Evolutionary conservation across 1,140 invertebrate species (phyloP).

Genomic region (Neodiprion lecontei): DNA sequence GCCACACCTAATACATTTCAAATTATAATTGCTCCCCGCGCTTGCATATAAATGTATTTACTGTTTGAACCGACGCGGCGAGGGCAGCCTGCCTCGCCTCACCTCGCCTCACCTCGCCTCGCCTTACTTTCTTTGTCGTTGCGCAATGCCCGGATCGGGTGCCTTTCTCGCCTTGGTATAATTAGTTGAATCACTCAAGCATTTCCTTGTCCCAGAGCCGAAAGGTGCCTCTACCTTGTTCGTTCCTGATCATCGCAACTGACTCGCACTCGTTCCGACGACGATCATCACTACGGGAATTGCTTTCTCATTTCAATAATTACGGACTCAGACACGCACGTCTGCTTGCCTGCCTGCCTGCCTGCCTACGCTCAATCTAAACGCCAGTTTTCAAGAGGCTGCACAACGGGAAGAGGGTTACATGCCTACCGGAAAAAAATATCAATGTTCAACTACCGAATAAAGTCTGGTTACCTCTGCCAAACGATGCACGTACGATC

Average conservation of each 20-base stretch:
- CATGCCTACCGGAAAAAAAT: too few relatives aligned
- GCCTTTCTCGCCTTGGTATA: not conserved
- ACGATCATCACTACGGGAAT: not conserved
- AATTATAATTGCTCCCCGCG: not conserved
- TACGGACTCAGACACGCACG: not conserved
- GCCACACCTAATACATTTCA: slow-evolving; percentile 7
- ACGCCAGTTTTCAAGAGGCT: too few relatives aligned
- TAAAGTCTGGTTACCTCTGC: too few relatives aligned
- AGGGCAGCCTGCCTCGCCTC: too few relatives aligned
- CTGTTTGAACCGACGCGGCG: not conserved
- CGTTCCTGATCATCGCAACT: not conserved
- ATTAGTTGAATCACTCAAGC: slow-evolving; percentile 1
- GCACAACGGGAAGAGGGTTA: too few relatives aligned
- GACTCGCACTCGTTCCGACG: not conserved
- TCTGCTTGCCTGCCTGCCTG: too few relatives aligned
- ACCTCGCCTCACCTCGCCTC: not conserved
- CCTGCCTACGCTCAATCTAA: not conserved
- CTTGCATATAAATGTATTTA: not conserved
- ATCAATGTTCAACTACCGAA: too few relatives aligned
- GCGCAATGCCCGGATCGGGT: not conserved
- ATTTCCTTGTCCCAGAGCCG: not conserved
- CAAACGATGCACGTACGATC: too few relatives aligned
- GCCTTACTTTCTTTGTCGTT: not conserved
- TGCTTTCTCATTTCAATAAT: slow-evolving; percentile 3
- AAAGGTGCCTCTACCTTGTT: not conserved